These are phyloP conservation scores for Heliopora coerulea DNA, from an alignment of 92 coral and sea anemone species.

Conservation along the genomic window DNA sequence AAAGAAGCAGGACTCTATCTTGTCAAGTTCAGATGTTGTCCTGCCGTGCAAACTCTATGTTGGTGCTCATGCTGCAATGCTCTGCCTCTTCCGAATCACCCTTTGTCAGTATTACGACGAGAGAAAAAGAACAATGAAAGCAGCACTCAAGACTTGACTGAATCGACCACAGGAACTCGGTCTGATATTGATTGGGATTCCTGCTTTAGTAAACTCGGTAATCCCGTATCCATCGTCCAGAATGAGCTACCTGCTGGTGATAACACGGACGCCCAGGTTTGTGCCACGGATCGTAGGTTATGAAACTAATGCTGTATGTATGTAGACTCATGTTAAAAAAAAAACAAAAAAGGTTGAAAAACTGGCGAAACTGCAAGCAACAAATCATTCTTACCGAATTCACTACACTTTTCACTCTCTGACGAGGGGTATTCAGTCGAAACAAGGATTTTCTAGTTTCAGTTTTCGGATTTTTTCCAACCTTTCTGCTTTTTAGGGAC, in stretches of 20 bases:
- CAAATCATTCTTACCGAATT: too few species aligned
- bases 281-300: not conserved
- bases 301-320: not conserved
- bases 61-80: not conserved
- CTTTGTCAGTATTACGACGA: not conserved
- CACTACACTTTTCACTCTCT: too few species aligned
- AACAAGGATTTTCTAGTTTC: too few species aligned
- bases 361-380: too few species aligned
- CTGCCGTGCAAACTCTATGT: not conserved
- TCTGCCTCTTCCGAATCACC: not conserved
- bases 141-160: not conserved
- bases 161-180: not conserved
- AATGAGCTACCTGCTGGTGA: not conserved
- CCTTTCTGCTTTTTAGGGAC: too few species aligned
- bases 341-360: too few species aligned
- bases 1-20: constrained; percentile 41
- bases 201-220: constrained; percentile 18
- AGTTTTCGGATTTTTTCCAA: too few species aligned
- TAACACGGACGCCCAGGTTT: not conserved
- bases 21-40: constrained; percentile 4
- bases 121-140: not conserved
- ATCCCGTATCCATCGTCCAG: constrained; percentile 20
- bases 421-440: too few species aligned
- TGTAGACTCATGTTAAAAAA: too few species aligned
- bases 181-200: constrained; percentile 34